These are phyloP conservation scores for Tinea pellionella DNA, from an alignment of 2,888 invertebrate species.

Conservation along the genomic window DNA sequence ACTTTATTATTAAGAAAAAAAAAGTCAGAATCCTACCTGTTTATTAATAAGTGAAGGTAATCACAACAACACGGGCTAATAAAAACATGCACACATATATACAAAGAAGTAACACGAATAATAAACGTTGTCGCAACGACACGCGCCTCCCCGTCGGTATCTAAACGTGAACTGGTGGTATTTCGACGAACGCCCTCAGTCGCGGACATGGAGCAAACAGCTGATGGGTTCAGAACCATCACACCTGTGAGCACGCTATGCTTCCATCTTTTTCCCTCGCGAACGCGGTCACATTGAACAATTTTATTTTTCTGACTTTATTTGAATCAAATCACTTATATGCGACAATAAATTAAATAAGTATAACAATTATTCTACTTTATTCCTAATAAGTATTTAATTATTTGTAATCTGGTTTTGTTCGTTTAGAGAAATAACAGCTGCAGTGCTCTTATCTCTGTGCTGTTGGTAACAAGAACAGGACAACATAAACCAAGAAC, in stretches of 20 bases:
- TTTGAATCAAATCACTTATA: no score
- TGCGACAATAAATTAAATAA: no score
- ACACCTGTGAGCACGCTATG: conserved; percentile 8
- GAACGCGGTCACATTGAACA: not conserved
- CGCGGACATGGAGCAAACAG: conserved; percentile 5
- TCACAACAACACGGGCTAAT: not conserved
- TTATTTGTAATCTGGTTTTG: no score
- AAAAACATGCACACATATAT: conserved; percentile 9
- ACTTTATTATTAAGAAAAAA: not conserved
- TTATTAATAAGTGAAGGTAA: not conserved
- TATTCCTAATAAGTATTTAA: no score
- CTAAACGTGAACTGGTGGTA: conserved; percentile 3
- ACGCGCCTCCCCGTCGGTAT: not conserved
- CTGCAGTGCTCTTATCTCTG: no score
- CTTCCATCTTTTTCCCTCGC: not conserved
- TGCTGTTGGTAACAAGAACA: no score
- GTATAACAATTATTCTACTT: no score
- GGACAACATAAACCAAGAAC: no score
- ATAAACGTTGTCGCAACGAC: not conserved
- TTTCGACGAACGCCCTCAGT: not conserved
- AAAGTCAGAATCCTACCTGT: conserved; percentile 6
- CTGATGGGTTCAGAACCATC: not conserved
- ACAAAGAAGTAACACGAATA: not conserved
- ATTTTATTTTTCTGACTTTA: no score
- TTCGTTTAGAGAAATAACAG: no score